Evolutionary conservation across 2,113 vertebrate genomes (phyloP).

Genomic region (Callocephalon fimbriatum): DNA sequence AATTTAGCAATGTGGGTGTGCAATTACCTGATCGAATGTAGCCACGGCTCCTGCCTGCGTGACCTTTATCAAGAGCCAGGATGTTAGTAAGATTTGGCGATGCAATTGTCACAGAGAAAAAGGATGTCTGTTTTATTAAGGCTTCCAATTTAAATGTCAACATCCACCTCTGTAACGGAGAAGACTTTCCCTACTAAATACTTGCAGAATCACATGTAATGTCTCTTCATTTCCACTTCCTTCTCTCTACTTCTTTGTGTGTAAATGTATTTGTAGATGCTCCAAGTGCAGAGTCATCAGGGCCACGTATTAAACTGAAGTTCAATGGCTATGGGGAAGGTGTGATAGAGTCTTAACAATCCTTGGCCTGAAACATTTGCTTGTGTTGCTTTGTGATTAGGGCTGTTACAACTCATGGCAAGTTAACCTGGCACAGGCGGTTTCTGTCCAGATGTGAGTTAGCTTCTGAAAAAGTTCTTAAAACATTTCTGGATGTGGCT

Average conservation of each 20-base stretch:
- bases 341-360: background rate
- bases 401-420: background rate
- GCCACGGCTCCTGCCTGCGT: background rate
- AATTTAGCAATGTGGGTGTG: background rate
- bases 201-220: background rate
- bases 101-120: background rate
- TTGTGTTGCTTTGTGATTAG: background rate
- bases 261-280: background rate
- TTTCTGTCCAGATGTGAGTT: background rate
- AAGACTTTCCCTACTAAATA: background rate
- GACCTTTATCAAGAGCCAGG: background rate
- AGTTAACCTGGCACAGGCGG: background rate
- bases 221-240: background rate
- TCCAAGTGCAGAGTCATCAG: background rate
- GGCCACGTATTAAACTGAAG: too few relatives aligned
- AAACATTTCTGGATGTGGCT: background rate
- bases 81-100: background rate
- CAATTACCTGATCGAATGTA: background rate
- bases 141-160: background rate
- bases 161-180: background rate
- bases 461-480: background rate
- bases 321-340: fast-evolving
- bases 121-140: background rate
- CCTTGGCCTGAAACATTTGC: background rate
- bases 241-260: background rate